Evolutionary conservation across 2,888 invertebrate genomes (phyloP).

Genomic region (Nasonia oneida): DNA sequence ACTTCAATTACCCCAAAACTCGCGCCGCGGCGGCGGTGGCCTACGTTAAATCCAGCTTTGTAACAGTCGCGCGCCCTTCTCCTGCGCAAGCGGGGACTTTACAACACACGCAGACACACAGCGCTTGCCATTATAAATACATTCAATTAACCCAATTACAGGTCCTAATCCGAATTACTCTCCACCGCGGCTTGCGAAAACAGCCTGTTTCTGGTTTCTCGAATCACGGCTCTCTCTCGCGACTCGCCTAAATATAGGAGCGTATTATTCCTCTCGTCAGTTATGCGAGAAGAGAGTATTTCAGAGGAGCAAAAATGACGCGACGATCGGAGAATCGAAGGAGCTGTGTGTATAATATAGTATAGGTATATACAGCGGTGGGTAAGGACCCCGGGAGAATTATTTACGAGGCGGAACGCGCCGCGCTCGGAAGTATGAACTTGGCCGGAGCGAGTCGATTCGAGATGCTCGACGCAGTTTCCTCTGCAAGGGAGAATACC

Average conservation of each 20-base stretch:
- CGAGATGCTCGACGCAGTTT: conserved; percentile 5
- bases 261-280: too few relatives aligned
- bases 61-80: neutral
- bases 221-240: neutral
- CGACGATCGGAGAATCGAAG: neutral
- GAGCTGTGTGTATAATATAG: neutral
- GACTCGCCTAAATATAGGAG: too few relatives aligned
- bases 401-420: conserved; percentile 50
- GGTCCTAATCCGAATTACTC: neutral
- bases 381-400: conserved; percentile 10
- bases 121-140: conserved; percentile 24
- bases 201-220: neutral
- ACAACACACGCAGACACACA: neutral
- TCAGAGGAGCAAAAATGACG: neutral
- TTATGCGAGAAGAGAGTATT: neutral
- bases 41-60: conserved; percentile 16
- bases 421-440: conserved; percentile 45
- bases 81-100: neutral
- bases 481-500: conserved; percentile 4
- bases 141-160: conserved; percentile 46
- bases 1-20: conserved; percentile 6
- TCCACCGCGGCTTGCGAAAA: neutral
- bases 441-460: conserved; percentile 46
- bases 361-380: neutral
- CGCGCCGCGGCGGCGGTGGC: neutral